Evolutionary conservation across 2,113 vertebrate genomes (phyloP).

Genomic region (Brachyistius frenatus): DNA sequence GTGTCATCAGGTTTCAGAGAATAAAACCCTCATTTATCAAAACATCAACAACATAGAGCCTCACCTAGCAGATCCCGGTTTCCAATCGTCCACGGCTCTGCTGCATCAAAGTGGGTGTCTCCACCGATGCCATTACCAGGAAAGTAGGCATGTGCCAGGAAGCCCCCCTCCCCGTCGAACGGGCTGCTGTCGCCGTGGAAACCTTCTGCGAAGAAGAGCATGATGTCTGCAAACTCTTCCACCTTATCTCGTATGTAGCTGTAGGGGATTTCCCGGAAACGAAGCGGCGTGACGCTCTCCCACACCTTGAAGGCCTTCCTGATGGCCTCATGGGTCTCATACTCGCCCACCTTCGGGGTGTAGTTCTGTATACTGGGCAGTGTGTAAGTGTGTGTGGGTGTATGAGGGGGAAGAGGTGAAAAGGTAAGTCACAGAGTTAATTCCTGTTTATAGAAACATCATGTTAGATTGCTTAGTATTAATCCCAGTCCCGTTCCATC

Average conservation of each 20-base stretch:
- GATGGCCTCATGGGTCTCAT: conserved; percentile 89
- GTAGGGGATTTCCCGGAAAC: conserved; percentile 91
- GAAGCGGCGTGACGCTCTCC: conserved; percentile 88
- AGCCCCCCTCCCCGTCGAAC: conserved; percentile 94
- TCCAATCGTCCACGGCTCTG: conserved; percentile 91
- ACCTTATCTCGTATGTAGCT: conserved; percentile 87
- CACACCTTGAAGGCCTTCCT: conserved; percentile 91
- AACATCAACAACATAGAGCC: conserved; percentile 27
- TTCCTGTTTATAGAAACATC: neutral
- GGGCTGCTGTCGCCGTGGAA: conserved; percentile 94
- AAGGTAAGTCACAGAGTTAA: neutral
- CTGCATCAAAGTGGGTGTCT: conserved; percentile 93
- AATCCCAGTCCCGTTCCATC: neutral
- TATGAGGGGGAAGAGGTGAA: neutral
- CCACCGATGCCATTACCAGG: conserved; percentile 91
- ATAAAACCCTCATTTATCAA: neutral
- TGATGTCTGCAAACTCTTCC: conserved; percentile 91
- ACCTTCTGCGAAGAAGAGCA: conserved; percentile 93
- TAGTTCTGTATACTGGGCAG: conserved; percentile 87
- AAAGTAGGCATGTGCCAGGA: conserved; percentile 94
- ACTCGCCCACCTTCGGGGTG: conserved; percentile 89
- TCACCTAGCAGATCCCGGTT: conserved; percentile 89
- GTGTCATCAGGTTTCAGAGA: conserved; percentile 31
- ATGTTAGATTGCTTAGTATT: neutral
- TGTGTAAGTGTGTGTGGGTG: neutral